Evolutionary conservation across 2,888 invertebrate genomes (phyloP).

Genomic region (Neocrepidodera transversa): DNA sequence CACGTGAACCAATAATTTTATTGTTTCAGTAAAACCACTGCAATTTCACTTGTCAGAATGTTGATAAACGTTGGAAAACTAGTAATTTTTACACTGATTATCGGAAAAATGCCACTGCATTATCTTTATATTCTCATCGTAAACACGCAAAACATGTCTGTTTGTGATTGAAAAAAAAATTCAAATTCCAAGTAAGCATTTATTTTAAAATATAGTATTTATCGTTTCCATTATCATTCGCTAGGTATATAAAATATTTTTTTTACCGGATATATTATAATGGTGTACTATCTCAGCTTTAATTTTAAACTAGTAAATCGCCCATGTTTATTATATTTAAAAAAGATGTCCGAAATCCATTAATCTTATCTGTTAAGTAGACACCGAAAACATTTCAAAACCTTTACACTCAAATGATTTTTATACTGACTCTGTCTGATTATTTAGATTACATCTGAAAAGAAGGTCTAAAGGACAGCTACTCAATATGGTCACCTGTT

Average conservation of each 20-base stretch:
- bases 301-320: too few relatives aligned
- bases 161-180: slow-evolving; percentile 7
- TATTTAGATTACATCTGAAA: slow-evolving; percentile 44
- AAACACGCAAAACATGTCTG: slow-evolving; percentile 12
- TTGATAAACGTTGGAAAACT: slow-evolving; percentile 3
- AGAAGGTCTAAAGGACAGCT: slow-evolving; percentile 33
- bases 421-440: slow-evolving; percentile 42
- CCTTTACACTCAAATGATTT: slow-evolving; percentile 45
- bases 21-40: not conserved
- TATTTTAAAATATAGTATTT: slow-evolving; percentile 4
- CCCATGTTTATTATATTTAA: slow-evolving; percentile 1
- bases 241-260: too few relatives aligned
- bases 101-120: slow-evolving; percentile 6
- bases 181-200: slow-evolving; percentile 1
- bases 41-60: not conserved
- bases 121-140: slow-evolving; percentile 9
- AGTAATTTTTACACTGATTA: slow-evolving; percentile 8
- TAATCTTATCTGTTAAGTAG: slow-evolving; percentile 43
- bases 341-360: slow-evolving; percentile 24
- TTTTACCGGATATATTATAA: too few relatives aligned
- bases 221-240: not conserved
- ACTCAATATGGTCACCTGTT: slow-evolving; percentile 43
- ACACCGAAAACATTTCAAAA: slow-evolving; percentile 42
- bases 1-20: not conserved
- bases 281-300: too few relatives aligned